Evolutionary conservation across 2,113 vertebrate species (phyloP).

Genomic region (Excalfactoria chinensis): DNA sequence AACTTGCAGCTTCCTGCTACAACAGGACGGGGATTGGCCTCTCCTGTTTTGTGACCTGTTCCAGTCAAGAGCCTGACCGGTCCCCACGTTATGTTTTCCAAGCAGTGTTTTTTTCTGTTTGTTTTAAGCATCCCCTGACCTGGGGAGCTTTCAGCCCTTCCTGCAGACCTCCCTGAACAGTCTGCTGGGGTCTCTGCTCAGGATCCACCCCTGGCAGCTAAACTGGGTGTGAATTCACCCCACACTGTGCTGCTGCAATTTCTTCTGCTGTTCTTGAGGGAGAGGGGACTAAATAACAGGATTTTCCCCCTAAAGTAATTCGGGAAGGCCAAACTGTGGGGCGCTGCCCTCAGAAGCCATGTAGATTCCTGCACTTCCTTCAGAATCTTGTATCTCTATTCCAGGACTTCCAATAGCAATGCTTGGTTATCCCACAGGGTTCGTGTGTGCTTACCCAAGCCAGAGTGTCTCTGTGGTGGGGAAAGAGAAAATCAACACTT

Average conservation of each 20-base stretch:
- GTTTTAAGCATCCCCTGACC: not conserved
- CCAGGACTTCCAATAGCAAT: not conserved
- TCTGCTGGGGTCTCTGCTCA: not conserved
- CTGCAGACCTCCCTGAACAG: not conserved
- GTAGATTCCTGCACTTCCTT: not conserved
- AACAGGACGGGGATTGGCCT: not conserved
- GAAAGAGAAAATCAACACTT: not conserved
- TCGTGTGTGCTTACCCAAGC: not conserved
- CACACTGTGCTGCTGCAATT: not conserved
- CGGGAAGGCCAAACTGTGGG: not conserved
- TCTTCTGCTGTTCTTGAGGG: not conserved
- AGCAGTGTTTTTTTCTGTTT: not conserved
- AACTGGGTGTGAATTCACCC: not conserved
- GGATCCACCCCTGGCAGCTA: not conserved
- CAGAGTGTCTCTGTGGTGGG: not conserved
- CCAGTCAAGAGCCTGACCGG: not conserved
- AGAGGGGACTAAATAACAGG: not conserved
- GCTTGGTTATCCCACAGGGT: not conserved
- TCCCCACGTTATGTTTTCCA: not conserved
- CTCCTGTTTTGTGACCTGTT: not conserved
- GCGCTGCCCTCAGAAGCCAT: not conserved
- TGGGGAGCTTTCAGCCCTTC: not conserved
- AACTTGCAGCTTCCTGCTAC: accelerated
- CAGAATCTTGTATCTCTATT: not conserved
- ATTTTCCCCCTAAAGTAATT: not conserved